Evolutionary conservation across 1,140 invertebrate genomes (phyloP), one percentile per base, ranked within the genome.

Genomic region (Vollenhovia emeryi): DNA sequence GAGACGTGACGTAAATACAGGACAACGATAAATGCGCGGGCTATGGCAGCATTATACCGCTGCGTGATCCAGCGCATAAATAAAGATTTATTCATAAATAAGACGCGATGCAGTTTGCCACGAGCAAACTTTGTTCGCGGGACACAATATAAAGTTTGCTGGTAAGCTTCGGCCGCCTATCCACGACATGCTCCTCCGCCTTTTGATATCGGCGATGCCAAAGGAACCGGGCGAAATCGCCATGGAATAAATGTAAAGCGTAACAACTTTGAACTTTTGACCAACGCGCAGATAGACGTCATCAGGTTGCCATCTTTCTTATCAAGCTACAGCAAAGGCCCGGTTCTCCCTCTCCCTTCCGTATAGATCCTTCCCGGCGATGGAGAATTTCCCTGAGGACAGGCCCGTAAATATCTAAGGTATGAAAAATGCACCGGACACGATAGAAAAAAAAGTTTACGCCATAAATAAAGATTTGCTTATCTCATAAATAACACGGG

Each of bases 71-170:
- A 21, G 48, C 66, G 66, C 78, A 73, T 82, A 82, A 82, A 82
- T 82, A 82, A 82, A 82, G 78, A 82, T 82, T 82, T 82, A 82
- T 82, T 82, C 78, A 82, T 82, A 82, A 82, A 82, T 82, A 82
- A 82, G 78, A 82, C 66, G 66, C 78, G 78, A 82, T 57, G 50
- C 59, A 82, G 78, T 71, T 82, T 57, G 66, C 66, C 78, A 52
- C n/a, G n/a, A 30, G 64, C 36, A 71, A 82, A 82, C 78, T 82
- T 82, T 57, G 78, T 73, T 73, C 66, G 66, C 66, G 50, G 55
- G 66, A 73, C 78, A 82, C 50, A 82, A 82, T 82, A 73, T 82
- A 82, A 82, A 82, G 66, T 82, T 82, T 71, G 66, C 52, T 52
- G 36, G 78, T 71, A 59, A 82, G 66, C 66, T 82, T 82, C 36